phyloP scores from a whole-genome alignment of 53 echinoderm and acorn worm species.

The Holothuria scabra region DNA sequence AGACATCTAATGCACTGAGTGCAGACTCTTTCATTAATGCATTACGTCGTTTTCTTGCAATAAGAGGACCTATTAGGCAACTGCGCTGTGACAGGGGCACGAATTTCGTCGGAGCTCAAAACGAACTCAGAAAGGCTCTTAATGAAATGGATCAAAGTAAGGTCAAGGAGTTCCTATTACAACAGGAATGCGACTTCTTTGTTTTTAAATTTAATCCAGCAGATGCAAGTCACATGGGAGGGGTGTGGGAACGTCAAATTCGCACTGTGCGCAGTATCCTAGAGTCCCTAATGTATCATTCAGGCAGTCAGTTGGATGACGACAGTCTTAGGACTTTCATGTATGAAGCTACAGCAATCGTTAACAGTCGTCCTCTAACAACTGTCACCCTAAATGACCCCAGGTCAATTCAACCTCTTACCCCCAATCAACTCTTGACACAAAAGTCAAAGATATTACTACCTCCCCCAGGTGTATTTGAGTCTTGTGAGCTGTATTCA shows the following conservation, averaged over 20 bases:
- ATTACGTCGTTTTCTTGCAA: slow-evolving; percentile 65
- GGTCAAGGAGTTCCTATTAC: too few species aligned
- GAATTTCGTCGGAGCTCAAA: too few species aligned
- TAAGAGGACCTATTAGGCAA: too few species aligned
- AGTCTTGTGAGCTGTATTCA: slow-evolving; percentile 56
- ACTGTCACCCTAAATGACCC: slow-evolving; percentile 23
- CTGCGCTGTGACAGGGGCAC: too few species aligned
- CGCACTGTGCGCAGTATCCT: slow-evolving; percentile 49
- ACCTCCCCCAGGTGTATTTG: slow-evolving; percentile 58
- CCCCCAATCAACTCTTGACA: slow-evolving; percentile 60
- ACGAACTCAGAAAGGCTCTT: too few species aligned
- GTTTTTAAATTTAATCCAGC: too few species aligned
- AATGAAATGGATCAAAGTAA: too few species aligned
- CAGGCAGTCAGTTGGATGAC: slow-evolving; percentile 55
- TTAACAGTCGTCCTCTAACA: slow-evolving; percentile 49
- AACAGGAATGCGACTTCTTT: too few species aligned
- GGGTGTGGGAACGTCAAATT: slow-evolving; percentile 60
- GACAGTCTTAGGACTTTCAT: slow-evolving; percentile 49
- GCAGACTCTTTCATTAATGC: slow-evolving; percentile 77
- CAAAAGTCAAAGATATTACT: slow-evolving; percentile 49
- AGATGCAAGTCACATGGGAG: too few species aligned
- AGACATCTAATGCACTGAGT: slow-evolving; percentile 50
- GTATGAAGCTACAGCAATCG: too few species aligned
- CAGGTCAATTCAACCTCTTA: slow-evolving; percentile 43
- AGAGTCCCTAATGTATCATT: slow-evolving; percentile 22